These are phyloP conservation scores for Paramuricea clavata DNA, from an alignment of 92 coral and sea anemone genomes.

Conservation along the genomic window DNA sequence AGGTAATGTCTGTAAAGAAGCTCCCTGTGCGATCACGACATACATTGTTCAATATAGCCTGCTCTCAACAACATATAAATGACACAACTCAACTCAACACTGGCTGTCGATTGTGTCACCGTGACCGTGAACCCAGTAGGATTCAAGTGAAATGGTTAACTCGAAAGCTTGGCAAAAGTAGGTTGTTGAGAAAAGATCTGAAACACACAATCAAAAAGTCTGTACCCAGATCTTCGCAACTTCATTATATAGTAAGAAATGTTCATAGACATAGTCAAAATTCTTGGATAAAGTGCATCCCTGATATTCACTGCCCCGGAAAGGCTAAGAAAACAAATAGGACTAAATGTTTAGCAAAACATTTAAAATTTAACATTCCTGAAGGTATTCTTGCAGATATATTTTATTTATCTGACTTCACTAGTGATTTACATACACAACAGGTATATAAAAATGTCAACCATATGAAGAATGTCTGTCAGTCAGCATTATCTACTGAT, in stretches of 20 bases:
- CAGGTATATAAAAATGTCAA: conserved; percentile 6
- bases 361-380: neutral
- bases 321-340: neutral
- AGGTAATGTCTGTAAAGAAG: conserved; percentile 5
- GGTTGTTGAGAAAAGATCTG: neutral
- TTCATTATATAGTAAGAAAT: conserved; percentile 1
- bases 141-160: conserved; percentile 7
- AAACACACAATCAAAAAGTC: neutral
- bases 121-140: conserved; percentile 13
- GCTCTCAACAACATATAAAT: conserved; percentile 8
- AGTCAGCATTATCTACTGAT: conserved; percentile 37
- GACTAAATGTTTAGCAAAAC: conserved; percentile 4
- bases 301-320: neutral
- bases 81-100: conserved; percentile 5
- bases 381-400: neutral
- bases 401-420: neutral
- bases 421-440: neutral
- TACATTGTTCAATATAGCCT: conserved; percentile 1
- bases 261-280: neutral
- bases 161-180: neutral
- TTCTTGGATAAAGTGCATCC: neutral
- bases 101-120: neutral
- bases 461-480: conserved; percentile 5
- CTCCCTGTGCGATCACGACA: conserved; percentile 1
- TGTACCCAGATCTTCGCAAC: conserved; percentile 7